Percentiles rank a stretch among this genome's conserved stretches.
phyloP scores from a whole-genome alignment of 1,140 invertebrate species.

The Saccostrea cuccullata region DNA sequence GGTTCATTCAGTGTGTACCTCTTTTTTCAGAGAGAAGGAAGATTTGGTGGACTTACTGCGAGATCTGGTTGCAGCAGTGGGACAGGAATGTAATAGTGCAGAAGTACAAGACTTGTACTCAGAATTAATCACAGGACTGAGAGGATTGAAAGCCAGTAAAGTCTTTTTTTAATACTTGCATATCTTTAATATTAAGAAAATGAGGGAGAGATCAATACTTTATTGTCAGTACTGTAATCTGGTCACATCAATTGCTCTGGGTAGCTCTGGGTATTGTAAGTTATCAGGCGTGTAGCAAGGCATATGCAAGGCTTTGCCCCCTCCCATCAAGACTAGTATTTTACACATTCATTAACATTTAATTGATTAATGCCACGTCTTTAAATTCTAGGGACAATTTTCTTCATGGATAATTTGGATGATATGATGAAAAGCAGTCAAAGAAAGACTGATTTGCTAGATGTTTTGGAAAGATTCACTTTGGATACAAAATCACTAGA shows the following conservation, averaged over 20 bases:
- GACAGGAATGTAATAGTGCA: conserved; percentile 3
- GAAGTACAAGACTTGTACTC: background rate
- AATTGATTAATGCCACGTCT: too few species aligned
- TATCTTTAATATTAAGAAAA: too few species aligned
- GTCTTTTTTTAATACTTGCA: too few species aligned
- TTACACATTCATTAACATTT: too few species aligned
- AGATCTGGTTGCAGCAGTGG: background rate
- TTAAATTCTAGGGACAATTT: conserved; percentile 7
- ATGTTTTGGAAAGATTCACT: background rate
- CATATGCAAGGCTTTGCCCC: too few species aligned
- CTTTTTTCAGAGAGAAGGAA: conserved; percentile 11
- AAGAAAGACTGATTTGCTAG: background rate
- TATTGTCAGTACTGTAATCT: too few species aligned
- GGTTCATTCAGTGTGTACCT: background rate
- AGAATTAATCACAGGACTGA: background rate
- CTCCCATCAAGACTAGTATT: too few species aligned
- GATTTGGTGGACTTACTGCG: conserved; percentile 10
- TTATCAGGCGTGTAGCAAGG: too few species aligned
- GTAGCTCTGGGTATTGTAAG: too few species aligned
- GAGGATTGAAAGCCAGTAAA: background rate
- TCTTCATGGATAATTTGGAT: conserved; percentile 33
- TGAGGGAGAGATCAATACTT: too few species aligned
- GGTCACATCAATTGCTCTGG: too few species aligned
- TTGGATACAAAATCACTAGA: background rate
- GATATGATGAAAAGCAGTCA: background rate